Evolutionary conservation across 2,888 invertebrate genomes (phyloP).

Genomic region (Macrophya alboannulata): DNA sequence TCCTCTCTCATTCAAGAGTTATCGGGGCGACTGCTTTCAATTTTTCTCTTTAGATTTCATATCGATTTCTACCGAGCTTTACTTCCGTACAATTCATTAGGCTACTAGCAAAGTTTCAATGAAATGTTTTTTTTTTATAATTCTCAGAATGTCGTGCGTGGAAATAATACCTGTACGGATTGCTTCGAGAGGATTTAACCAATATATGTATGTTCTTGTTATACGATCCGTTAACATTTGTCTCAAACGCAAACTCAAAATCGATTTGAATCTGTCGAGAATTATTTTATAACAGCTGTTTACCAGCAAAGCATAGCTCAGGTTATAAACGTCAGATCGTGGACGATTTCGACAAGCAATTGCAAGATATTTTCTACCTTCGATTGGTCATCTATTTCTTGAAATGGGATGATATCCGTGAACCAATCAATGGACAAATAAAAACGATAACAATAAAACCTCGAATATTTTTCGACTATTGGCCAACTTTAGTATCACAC

Average conservation of each 20-base stretch:
- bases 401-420: too few relatives aligned
- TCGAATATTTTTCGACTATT: not conserved
- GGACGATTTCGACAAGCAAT: not conserved
- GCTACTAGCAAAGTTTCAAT: not conserved
- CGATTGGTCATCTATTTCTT: not conserved
- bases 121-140: not conserved
- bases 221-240: not conserved
- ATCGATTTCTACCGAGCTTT: slow-evolving; percentile 9
- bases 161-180: not conserved
- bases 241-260: not conserved
- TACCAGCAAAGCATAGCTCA: too few relatives aligned
- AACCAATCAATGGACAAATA: too few relatives aligned
- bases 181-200: slow-evolving; percentile 21
- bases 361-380: not conserved
- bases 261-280: not conserved
- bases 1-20: not conserved
- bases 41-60: not conserved
- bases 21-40: not conserved
- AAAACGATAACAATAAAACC: too few relatives aligned
- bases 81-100: not conserved
- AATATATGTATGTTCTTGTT: slow-evolving; percentile 13
- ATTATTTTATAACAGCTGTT: not conserved
- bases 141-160: not conserved
- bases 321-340: not conserved
- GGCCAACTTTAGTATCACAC: not conserved